phyloP scores from a whole-genome alignment of 2,797 vertebrate species.

The Decapterus maruadsi region DNA sequence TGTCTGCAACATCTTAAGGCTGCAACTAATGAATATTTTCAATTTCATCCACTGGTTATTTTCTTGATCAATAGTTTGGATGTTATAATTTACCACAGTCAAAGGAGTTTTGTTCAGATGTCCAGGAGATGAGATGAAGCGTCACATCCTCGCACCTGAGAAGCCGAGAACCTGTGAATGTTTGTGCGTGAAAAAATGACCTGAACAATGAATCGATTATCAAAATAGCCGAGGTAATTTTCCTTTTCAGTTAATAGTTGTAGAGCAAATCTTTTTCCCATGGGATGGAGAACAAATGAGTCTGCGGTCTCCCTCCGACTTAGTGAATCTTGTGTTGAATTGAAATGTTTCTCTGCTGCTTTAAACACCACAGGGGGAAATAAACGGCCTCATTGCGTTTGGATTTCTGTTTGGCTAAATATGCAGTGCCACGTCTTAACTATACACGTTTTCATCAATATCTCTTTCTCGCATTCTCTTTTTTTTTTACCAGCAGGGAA shows the following conservation, averaged over 20 bases:
- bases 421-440: constrained; percentile 48
- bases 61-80: background rate
- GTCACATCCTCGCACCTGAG: background rate
- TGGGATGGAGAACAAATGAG: background rate
- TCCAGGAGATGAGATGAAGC: background rate
- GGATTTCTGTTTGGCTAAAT: constrained; percentile 39
- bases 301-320: background rate
- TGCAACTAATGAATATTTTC: background rate
- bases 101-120: too few relatives aligned
- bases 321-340: constrained; percentile 3
- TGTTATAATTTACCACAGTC: too few relatives aligned
- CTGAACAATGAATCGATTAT: background rate
- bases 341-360: constrained; percentile 13
- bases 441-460: constrained; percentile 33
- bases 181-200: background rate
- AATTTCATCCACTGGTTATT: background rate
- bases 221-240: background rate
- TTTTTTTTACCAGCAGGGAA: constrained; percentile 12
- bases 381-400: background rate
- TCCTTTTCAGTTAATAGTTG: background rate
- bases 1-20: background rate
- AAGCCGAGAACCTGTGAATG: background rate
- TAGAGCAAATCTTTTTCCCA: too few relatives aligned
- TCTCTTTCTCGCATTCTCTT: background rate
- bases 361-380: background rate